These are phyloP conservation scores for Nysson spinosus DNA, from an alignment of 2,888 invertebrate genomes.

Conservation along the genomic window DNA sequence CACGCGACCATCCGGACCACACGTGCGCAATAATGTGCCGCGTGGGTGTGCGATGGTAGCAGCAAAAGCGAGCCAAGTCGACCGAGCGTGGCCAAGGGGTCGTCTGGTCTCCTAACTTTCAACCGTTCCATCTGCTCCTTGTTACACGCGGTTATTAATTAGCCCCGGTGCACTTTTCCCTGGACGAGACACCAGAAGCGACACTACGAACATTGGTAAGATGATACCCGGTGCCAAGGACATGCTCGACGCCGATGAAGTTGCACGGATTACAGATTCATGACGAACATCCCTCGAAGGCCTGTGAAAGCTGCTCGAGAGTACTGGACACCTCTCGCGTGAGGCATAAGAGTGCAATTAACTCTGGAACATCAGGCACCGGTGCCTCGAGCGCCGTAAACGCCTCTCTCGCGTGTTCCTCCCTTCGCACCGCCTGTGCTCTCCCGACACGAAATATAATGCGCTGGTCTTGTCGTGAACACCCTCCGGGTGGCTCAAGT, in stretches of 20 bases:
- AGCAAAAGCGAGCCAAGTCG: slow-evolving; percentile 27
- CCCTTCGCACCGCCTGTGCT: slow-evolving; percentile 19
- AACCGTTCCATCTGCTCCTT: slow-evolving; percentile 72
- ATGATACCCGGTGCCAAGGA: neutral
- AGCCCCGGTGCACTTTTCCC: slow-evolving; percentile 50
- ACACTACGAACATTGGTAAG: too few species aligned
- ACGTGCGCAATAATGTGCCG: slow-evolving; percentile 74
- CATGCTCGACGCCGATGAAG: slow-evolving; percentile 14
- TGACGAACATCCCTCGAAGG: neutral
- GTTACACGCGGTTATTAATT: slow-evolving; percentile 74
- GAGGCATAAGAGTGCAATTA: slow-evolving; percentile 46
- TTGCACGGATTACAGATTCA: neutral
- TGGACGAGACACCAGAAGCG: too few species aligned
- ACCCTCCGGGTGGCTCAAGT: slow-evolving; percentile 23
- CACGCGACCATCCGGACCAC: slow-evolving; percentile 76
- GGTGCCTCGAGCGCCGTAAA: slow-evolving; percentile 24
- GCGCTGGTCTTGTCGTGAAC: slow-evolving; percentile 33
- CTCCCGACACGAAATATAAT: slow-evolving; percentile 47
- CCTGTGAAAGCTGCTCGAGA: slow-evolving; percentile 20
- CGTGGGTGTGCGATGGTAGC: slow-evolving; percentile 56
- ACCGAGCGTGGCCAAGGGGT: slow-evolving; percentile 36
- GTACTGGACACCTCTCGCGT: slow-evolving; percentile 25
- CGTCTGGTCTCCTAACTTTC: slow-evolving; percentile 49
- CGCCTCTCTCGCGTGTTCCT: slow-evolving; percentile 43
- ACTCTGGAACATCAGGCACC: slow-evolving; percentile 28